A percentile compares a stretch with the other conserved stretches of the same genome.
Conservation (phyloP, 2,113 vertebrate species). For the Amphiprion ocellaris region DNA sequence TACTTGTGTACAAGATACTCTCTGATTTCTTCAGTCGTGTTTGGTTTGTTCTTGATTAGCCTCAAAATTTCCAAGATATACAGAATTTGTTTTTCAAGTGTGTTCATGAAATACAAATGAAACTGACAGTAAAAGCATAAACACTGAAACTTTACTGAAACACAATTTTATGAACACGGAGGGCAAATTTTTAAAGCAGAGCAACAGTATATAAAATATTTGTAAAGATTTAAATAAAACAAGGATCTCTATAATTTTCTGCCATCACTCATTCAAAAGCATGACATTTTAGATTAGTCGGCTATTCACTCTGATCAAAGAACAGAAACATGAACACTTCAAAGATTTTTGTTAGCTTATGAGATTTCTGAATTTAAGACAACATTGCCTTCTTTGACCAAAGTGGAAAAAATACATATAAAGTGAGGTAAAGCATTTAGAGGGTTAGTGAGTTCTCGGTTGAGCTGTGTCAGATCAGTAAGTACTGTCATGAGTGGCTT, state of each 20-base stretch:
- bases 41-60: conserved; percentile 15
- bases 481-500: neutral
- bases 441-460: neutral
- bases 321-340: too few relatives aligned
- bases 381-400: neutral
- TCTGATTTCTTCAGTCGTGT: conserved; percentile 17
- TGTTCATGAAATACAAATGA: neutral
- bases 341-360: too few relatives aligned
- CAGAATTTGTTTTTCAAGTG: neutral
- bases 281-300: too few relatives aligned
- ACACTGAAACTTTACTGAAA: too few relatives aligned
- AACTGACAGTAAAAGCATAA: neutral
- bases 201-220: neutral
- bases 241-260: too few relatives aligned
- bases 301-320: too few relatives aligned
- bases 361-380: too few relatives aligned
- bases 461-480: neutral
- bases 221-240: neutral
- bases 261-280: too few relatives aligned
- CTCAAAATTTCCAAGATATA: neutral
- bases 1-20: neutral
- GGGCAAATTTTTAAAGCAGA: too few relatives aligned
- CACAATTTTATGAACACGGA: too few relatives aligned
- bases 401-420: neutral
- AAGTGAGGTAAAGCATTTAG: neutral